A percentile compares a stretch with the other conserved stretches of the same genome.
Conservation (phyloP, 2,797 vertebrate species). For the Sebastes elongatus region DNA sequence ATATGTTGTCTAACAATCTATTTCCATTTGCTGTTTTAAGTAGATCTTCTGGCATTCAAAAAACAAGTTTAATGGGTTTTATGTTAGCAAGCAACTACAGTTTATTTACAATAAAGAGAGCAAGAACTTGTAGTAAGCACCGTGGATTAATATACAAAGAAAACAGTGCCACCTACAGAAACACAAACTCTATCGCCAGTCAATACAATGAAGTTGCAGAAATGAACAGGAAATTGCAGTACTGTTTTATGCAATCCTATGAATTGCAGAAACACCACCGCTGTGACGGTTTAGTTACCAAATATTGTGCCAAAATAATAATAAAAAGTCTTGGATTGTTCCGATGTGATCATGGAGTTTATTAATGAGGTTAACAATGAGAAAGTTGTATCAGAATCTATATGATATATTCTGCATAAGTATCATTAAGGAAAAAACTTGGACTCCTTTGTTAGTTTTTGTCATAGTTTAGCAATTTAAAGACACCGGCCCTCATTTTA, state of each 20-base stretch:
- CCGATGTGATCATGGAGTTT: not conserved
- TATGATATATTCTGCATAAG: too few species aligned
- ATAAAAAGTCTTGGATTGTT: not conserved
- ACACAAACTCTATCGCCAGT: not conserved
- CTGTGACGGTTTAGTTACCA: not conserved
- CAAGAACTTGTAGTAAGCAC: not conserved
- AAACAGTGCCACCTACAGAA: not conserved
- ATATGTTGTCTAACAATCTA: not conserved
- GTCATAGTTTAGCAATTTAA: not conserved
- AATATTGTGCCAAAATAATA: not conserved
- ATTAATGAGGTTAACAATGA: not conserved
- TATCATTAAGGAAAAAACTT: not conserved
- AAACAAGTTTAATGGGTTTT: not conserved
- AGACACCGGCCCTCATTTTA: not conserved
- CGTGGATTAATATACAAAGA: not conserved
- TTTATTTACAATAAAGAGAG: not conserved
- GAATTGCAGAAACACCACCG: conserved; percentile 2
- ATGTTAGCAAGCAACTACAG: not conserved
- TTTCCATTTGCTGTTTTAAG: not conserved
- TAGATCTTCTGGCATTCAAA: not conserved
- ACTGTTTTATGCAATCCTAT: not conserved
- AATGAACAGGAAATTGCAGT: not conserved
- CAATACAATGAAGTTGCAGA: not conserved
- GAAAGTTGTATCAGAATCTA: too few species aligned
- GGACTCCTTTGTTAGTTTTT: not conserved